phyloP scores from a whole-genome alignment of 2,113 vertebrate species.

The Corydoras maculifer region DNA sequence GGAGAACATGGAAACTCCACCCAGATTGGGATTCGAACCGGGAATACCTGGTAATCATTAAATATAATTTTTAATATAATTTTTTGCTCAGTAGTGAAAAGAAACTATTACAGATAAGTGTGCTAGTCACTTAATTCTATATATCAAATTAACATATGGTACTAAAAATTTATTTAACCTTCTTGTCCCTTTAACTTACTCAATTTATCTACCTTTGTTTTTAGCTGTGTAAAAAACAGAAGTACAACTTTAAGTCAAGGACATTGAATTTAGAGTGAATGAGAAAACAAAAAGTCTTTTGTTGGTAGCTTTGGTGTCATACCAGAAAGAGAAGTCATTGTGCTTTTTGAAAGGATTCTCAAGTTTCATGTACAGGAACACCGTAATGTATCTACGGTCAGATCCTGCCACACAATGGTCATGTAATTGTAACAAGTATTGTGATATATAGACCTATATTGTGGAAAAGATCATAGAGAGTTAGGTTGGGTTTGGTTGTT shows the following conservation, averaged over 20 bases:
- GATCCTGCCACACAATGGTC: conserved; percentile 44
- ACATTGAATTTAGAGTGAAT: conserved; percentile 54
- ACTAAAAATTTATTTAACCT: background rate
- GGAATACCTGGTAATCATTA: too few species aligned
- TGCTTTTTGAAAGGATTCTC: conserved; percentile 62
- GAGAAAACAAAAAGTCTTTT: conserved; percentile 64
- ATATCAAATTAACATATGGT: background rate
- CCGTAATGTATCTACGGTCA: conserved; percentile 62
- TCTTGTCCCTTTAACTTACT: background rate
- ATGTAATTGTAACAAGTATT: too few species aligned
- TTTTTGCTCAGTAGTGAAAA: too few species aligned
- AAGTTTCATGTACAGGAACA: conserved; percentile 61
- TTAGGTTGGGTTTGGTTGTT: conserved; percentile 40
- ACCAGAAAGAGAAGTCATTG: conserved; percentile 63
- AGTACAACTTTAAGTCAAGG: conserved; percentile 52
- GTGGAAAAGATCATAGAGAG: conserved; percentile 15
- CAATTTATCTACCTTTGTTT: background rate
- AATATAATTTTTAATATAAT: too few species aligned
- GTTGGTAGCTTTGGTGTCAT: conserved; percentile 62
- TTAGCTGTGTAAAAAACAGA: conserved; percentile 34
- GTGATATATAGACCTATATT: too few species aligned
- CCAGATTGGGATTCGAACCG: too few species aligned
- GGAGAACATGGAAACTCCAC: too few species aligned
- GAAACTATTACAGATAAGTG: too few species aligned
- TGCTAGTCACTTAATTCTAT: too few species aligned